Percentiles rank a stretch among this genome's conserved stretches.
Conservation (phyloP, 2,797 vertebrate genomes). For the Coranthus polyacanthus region DNA sequence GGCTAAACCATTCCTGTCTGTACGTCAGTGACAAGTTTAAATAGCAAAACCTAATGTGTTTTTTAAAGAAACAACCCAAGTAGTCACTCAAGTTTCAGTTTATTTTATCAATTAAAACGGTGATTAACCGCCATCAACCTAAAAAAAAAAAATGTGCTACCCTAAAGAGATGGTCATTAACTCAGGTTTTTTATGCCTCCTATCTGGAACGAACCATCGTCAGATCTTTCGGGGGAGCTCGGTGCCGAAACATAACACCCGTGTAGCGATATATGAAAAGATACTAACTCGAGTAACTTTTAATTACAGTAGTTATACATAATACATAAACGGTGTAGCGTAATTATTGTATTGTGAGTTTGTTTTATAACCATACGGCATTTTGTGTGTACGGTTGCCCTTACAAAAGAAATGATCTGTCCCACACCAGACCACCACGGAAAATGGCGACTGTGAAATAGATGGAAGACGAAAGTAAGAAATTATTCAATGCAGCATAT, state of each 20-base stretch:
- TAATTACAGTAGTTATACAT: background rate
- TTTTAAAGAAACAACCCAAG: background rate
- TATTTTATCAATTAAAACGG: conserved; percentile 50
- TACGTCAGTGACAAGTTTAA: conserved; percentile 50
- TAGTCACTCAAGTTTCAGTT: background rate
- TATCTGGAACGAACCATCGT: conserved; percentile 82
- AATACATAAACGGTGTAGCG: background rate
- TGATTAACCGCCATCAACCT: conserved; percentile 52
- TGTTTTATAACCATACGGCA: background rate
- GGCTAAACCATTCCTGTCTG: conserved; percentile 19
- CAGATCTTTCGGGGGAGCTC: conserved; percentile 56
- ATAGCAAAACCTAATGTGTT: background rate
- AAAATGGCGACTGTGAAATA: conserved; percentile 90
- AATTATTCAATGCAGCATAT: conserved; percentile 84
- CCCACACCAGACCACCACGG: conserved; percentile 86
- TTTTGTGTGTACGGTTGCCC: conserved; percentile 46
- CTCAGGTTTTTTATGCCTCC: conserved; percentile 84
- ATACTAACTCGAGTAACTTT: background rate
- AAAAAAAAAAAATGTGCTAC: conserved; percentile 67
- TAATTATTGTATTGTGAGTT: background rate
- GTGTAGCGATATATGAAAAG: conserved; percentile 16
- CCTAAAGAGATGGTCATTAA: conserved; percentile 81
- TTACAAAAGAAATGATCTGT: conserved; percentile 71
- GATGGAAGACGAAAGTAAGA: conserved; percentile 88
- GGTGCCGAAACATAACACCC: conserved; percentile 51